Conservation (phyloP, 2,888 invertebrate species). For the Nomada flava region DNA sequence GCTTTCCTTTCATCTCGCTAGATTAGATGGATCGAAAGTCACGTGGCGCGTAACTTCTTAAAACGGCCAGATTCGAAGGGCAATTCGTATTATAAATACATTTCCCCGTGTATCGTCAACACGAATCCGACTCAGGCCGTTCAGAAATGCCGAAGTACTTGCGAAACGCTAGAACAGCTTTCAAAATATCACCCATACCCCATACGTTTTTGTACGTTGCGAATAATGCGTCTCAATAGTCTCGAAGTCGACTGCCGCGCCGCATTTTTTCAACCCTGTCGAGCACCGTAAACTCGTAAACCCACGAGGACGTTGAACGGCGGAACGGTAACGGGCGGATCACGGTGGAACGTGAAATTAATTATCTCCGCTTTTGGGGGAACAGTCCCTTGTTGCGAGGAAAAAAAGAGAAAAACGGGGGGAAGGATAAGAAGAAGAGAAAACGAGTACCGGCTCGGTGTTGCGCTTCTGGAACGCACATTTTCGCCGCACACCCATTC, state of each 20-base stretch:
- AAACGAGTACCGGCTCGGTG: neutral
- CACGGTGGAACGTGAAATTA: slow-evolving; percentile 43
- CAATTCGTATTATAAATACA: slow-evolving; percentile 24
- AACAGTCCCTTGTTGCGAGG: neutral
- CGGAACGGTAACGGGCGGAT: slow-evolving; percentile 20
- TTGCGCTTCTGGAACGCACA: slow-evolving; percentile 45
- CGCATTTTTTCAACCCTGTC: too few species aligned
- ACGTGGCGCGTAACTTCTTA: slow-evolving; percentile 20
- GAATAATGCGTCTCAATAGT: neutral
- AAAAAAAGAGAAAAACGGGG: neutral
- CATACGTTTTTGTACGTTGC: too few species aligned
- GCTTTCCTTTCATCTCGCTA: slow-evolving; percentile 40
- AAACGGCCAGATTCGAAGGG: neutral
- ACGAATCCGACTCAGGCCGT: neutral
- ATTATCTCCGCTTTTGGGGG: slow-evolving; percentile 37
- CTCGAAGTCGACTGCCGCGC: neutral
- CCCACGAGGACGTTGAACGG: neutral
- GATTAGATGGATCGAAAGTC: slow-evolving; percentile 43
- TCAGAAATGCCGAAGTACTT: neutral
- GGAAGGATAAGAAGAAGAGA: neutral
- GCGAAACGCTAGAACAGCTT: neutral
- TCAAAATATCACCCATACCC: neutral
- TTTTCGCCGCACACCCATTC: slow-evolving; percentile 36
- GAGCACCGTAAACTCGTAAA: slow-evolving; percentile 6
- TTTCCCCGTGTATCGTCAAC: neutral